phyloP scores from a whole-genome alignment of 92 coral and sea anemone genomes.

The Actinernus sp. region DNA sequence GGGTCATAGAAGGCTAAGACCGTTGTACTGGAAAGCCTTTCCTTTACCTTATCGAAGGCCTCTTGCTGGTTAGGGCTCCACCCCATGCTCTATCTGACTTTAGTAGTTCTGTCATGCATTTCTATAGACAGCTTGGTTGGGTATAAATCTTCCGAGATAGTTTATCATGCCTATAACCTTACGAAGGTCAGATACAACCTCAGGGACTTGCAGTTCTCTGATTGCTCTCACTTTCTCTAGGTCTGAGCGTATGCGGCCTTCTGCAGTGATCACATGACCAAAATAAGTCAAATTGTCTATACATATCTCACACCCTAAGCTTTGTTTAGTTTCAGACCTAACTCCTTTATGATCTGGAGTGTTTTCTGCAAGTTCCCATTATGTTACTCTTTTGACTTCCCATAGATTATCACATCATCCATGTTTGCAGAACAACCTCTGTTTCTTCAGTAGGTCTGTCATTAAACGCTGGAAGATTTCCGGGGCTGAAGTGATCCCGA shows the following conservation, averaged over 20 bases:
- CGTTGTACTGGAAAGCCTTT: not conserved
- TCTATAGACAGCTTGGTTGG: too few species aligned
- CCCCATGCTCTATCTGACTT: not conserved
- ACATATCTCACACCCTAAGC: too few species aligned
- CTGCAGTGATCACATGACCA: not conserved
- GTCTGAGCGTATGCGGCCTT: not conserved
- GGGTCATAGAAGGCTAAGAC: not conserved
- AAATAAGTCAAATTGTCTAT: too few species aligned
- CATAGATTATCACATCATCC: too few species aligned
- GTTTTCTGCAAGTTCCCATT: not conserved
- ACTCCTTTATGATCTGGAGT: too few species aligned
- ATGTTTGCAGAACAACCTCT: too few species aligned
- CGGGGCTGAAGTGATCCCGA: not conserved
- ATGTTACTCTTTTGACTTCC: too few species aligned
- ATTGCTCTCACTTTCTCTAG: not conserved
- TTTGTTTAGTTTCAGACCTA: too few species aligned
- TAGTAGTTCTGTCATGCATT: too few species aligned
- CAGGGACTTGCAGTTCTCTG: not conserved
- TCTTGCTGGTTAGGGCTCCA: not conserved
- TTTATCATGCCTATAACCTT: too few species aligned
- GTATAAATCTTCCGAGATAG: too few species aligned
- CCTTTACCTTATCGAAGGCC: not conserved
- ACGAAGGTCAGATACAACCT: not conserved
- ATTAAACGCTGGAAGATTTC: not conserved
- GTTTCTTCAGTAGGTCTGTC: too few species aligned